These are phyloP conservation scores for Branchinecta sandiegonensis DNA, from an alignment of 2,888 invertebrate species.

Conservation along the genomic window DNA sequence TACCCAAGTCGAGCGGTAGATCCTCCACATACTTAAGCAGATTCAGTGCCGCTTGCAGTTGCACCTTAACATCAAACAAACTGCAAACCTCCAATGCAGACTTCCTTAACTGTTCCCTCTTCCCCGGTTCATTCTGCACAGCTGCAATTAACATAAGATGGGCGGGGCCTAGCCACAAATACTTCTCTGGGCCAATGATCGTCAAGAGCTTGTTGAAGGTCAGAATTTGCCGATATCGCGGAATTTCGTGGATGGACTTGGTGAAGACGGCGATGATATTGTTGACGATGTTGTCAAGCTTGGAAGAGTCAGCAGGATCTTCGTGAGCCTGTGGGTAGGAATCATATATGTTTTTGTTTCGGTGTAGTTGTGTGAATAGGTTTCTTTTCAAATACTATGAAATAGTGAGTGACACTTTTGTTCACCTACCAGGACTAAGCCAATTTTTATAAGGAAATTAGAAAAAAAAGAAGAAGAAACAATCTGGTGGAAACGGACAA, in stretches of 20 bases:
- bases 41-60: neutral
- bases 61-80: constrained; percentile 1
- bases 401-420: no score
- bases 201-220: neutral
- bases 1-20: constrained; percentile 1
- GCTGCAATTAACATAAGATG: neutral
- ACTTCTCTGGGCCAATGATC: neutral
- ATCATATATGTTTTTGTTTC: no score
- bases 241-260: constrained; percentile 2
- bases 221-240: constrained; percentile 1
- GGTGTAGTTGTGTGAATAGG: no score
- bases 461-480: constrained; percentile 23
- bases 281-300: neutral
- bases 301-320: neutral
- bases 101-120: neutral
- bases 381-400: no score
- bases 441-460: neutral
- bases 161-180: neutral
- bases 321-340: neutral
- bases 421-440: no score
- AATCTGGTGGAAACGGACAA: no score
- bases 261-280: constrained; percentile 1
- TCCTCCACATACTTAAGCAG: neutral
- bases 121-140: neutral
- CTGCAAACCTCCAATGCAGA: neutral